These are phyloP conservation scores for Drosophila maculinotata DNA, from an alignment of 2,888 invertebrate species.

Conservation along the genomic window DNA sequence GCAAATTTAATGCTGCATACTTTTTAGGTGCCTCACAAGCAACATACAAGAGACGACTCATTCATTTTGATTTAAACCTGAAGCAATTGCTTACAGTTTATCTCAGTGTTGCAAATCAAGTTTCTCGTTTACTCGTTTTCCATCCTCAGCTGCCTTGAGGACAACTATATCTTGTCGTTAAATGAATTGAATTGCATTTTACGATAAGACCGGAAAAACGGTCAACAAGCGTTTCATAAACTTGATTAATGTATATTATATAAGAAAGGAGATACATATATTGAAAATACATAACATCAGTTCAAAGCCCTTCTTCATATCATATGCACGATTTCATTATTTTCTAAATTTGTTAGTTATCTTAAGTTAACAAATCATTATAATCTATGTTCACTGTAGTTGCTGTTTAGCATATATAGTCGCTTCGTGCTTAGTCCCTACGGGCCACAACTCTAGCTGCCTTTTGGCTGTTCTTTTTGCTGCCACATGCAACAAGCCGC, in stretches of 20 bases:
- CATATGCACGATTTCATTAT: neutral
- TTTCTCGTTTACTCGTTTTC: slow-evolving; percentile 6
- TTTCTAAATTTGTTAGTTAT: neutral
- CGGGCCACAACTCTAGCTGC: slow-evolving; percentile 12
- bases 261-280: too few relatives aligned
- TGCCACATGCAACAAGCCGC: slow-evolving; percentile 35
- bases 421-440: slow-evolving; percentile 11
- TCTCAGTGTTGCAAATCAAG: slow-evolving; percentile 21
- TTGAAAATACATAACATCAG: too few relatives aligned
- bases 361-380: slow-evolving; percentile 12
- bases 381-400: slow-evolving; percentile 11
- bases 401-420: slow-evolving; percentile 10
- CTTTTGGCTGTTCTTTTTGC: slow-evolving; percentile 11
- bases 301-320: neutral
- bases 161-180: neutral
- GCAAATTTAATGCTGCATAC: slow-evolving; percentile 57
- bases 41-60: slow-evolving; percentile 36
- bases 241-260: neutral
- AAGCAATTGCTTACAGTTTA: slow-evolving; percentile 45
- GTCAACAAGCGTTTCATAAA: neutral
- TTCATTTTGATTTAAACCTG: slow-evolving; percentile 48
- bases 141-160: slow-evolving; percentile 8
- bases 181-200: slow-evolving; percentile 25
- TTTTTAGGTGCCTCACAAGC: slow-evolving; percentile 29
- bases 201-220: neutral